Evolutionary conservation across 2,113 vertebrate genomes (phyloP), one percentile per base, ranked within the genome.

Genomic region (Perca fluviatilis): DNA sequence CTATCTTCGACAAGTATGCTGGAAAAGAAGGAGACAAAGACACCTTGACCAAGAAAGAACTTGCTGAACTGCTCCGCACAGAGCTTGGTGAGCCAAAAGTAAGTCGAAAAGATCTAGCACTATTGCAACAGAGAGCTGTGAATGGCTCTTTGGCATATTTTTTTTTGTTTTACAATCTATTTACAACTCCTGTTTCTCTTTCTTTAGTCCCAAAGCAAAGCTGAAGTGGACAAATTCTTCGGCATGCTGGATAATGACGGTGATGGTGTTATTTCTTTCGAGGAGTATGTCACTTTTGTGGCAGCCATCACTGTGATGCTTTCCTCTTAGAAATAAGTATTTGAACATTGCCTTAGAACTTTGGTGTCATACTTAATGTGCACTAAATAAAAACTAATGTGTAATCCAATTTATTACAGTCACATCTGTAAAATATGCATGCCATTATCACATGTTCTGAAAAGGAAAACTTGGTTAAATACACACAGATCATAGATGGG

Each of bases 21-120:
- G 94, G 92, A 65, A 96, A 94, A 81, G 96, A 97, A 19, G 96
- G 95, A 0, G 95, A 96, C 84, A 94, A 93, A 67, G 36, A 50
- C 0, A 96, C 96, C 89, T 91, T 97, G 90, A 95, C 87, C 93
- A 96, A 96, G 83, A 95, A 88, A 79, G 96, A 97, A 82, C 83
- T 97, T 33, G 93, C 95, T 65, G 91, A 95, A 0, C 82, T 97
- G 84, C 94, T 97, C 58, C 89, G 86, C 25, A 80, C 58, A 0
- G 95, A 97, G 81, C 77, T 97, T 96, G 8, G 68, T 95, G 14
- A 0, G 1, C 9, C 10, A 43, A 5, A 0, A 3, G 96, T 97
- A 90, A 92, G 95, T 70, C 27, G 7, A 61, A 79, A 40, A 62
- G 13, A 57, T 43, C 30, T 5, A 36, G 13, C 9, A 23, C 13